Evolutionary conservation across 2,113 vertebrate genomes (phyloP).

Genomic region (Tychaedon coryphoeus): DNA sequence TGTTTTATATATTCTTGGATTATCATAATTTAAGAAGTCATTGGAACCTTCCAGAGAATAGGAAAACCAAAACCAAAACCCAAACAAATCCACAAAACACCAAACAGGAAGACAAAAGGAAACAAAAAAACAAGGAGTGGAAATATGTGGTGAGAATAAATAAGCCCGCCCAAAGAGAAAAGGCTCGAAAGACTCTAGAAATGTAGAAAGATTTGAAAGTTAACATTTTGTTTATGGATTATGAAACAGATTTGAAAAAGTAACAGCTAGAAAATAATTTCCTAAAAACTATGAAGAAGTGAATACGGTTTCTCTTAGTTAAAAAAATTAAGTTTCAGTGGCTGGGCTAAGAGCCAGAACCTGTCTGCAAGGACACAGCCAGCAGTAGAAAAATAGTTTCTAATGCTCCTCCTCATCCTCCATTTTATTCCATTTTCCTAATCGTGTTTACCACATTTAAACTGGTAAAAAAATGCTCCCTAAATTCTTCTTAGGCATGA

Average conservation of each 20-base stretch:
- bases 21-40: background rate
- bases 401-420: fast-evolving
- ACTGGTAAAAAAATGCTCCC: background rate
- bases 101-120: background rate
- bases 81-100: background rate
- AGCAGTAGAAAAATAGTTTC: background rate
- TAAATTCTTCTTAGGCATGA: background rate
- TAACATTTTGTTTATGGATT: background rate
- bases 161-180: background rate
- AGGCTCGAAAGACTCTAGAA: background rate
- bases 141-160: background rate
- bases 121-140: background rate
- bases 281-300: background rate
- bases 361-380: background rate
- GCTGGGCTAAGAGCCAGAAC: background rate
- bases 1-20: background rate
- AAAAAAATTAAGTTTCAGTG: background rate
- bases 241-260: background rate
- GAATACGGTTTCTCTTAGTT: background rate
- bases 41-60: background rate
- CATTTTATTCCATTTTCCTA: background rate
- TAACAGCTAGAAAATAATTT: background rate
- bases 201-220: background rate
- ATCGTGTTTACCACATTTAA: background rate
- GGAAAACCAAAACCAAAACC: background rate